These are phyloP conservation scores for Vimba vimba DNA, from an alignment of 2,113 vertebrate genomes.

Conservation along the genomic window DNA sequence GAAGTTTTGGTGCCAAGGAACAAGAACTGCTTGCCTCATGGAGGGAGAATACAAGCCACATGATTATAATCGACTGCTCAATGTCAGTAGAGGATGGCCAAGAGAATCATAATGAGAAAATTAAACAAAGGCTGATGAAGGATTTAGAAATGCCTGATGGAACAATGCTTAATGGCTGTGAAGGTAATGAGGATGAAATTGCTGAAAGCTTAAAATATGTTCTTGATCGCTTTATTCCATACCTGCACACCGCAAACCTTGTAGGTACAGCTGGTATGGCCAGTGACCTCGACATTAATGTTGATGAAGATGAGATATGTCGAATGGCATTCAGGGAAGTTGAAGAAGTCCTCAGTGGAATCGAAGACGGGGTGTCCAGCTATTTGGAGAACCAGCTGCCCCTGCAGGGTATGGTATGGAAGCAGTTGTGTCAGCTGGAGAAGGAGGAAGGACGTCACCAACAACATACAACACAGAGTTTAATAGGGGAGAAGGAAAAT, in stretches of 20 bases:
- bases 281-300: conserved; percentile 54
- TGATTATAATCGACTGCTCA: conserved; percentile 70
- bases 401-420: conserved; percentile 69
- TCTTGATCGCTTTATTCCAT: conserved; percentile 61
- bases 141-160: conserved; percentile 58
- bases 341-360: conserved; percentile 66
- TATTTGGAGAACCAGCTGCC: conserved; percentile 68
- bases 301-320: conserved; percentile 69
- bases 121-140: conserved; percentile 50
- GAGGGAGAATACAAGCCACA: conserved; percentile 57
- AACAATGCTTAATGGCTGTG: conserved; percentile 59
- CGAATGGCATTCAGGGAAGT: conserved; percentile 64
- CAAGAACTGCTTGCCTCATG: conserved; percentile 70
- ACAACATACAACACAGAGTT: conserved; percentile 42
- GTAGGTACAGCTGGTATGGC: conserved; percentile 63
- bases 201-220: conserved; percentile 56
- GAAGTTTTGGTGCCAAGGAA: conserved; percentile 70
- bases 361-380: conserved; percentile 60
- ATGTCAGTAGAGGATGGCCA: conserved; percentile 27
- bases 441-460: conserved; percentile 64
- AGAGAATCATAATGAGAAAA: conserved; percentile 54
- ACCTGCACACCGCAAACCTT: conserved; percentile 63
- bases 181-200: conserved; percentile 61
- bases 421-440: conserved; percentile 64
- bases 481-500: conserved; percentile 57